A percentile compares a stretch with the other conserved stretches of the same genome.
phyloP scores from a whole-genome alignment of 2,113 vertebrate species.

The Rhabdornis inornatus region DNA sequence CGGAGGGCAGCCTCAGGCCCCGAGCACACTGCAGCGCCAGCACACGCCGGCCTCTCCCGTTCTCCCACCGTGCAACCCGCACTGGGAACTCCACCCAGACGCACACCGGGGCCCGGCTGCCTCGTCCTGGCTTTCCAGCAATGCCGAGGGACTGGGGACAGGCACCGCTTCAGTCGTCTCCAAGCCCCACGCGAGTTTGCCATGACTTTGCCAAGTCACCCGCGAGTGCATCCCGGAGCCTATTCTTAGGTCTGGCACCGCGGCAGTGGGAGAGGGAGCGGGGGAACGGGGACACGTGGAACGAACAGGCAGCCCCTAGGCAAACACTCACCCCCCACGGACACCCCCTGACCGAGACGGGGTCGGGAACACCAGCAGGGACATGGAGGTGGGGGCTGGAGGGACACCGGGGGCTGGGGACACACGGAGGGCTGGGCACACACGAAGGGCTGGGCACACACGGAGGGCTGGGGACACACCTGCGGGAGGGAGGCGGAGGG shows the following conservation, averaged over 20 bases:
- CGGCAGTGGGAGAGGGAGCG: neutral
- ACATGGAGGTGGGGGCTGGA: fast-evolving
- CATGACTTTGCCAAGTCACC: slow-evolving; percentile 28
- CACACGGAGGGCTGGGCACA: neutral
- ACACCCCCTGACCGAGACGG: neutral
- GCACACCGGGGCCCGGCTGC: neutral
- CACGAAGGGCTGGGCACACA: fast-evolving
- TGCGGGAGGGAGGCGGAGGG: neutral
- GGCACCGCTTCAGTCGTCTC: fast-evolving
- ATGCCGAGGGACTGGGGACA: neutral
- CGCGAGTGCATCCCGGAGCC: neutral
- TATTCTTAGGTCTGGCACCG: neutral
- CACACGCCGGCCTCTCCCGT: neutral
- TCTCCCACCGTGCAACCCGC: neutral
- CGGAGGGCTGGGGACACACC: neutral
- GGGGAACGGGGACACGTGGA: neutral
- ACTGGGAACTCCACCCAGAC: neutral
- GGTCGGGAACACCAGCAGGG: fast-evolving
- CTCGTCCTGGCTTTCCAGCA: neutral
- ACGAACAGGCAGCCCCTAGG: neutral
- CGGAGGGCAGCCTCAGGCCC: slow-evolving; percentile 21
- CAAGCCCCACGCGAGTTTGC: neutral
- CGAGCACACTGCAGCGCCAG: neutral
- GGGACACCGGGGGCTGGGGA: neutral
- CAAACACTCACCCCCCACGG: neutral